A percentile compares a stretch with the other conserved stretches of the same genome.
Conservation (phyloP, 1,140 invertebrate genomes). For the Probaryconus sp. region DNA sequence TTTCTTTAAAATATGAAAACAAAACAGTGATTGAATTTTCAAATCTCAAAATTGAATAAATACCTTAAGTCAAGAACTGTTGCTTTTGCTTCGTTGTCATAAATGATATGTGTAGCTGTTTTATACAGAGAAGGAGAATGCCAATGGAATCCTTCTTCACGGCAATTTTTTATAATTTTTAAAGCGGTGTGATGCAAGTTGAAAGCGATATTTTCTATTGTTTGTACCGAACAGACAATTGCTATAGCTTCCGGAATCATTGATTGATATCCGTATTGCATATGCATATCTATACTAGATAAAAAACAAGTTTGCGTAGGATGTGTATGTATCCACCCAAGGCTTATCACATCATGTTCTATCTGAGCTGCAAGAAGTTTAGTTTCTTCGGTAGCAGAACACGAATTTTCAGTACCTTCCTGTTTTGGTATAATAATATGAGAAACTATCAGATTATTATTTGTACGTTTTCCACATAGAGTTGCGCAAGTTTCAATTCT, state of each 20-base stretch:
- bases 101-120: no score
- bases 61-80: no score
- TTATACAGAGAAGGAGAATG: no score
- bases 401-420: constrained; percentile 2
- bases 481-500: constrained; percentile 12
- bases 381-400: constrained; percentile 9
- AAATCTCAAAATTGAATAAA: no score
- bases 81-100: no score
- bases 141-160: background rate
- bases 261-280: constrained; percentile 1
- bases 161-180: background rate
- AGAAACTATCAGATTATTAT: constrained; percentile 3
- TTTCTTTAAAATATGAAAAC: no score
- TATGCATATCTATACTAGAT: constrained; percentile 9
- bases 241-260: background rate
- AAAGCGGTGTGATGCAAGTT: background rate
- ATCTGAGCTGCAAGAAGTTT: constrained; percentile 11
- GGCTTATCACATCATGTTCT: constrained; percentile 1
- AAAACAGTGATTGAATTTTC: no score
- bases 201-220: background rate
- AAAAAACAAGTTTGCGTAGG: constrained; percentile 8
- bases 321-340: constrained; percentile 11
- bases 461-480: constrained; percentile 10
- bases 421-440: constrained; percentile 23
- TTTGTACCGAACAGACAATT: background rate